Base-by-base conservation (phyloP, 2,113 vertebrate species). In the Gadus macrocephalus region DNA sequence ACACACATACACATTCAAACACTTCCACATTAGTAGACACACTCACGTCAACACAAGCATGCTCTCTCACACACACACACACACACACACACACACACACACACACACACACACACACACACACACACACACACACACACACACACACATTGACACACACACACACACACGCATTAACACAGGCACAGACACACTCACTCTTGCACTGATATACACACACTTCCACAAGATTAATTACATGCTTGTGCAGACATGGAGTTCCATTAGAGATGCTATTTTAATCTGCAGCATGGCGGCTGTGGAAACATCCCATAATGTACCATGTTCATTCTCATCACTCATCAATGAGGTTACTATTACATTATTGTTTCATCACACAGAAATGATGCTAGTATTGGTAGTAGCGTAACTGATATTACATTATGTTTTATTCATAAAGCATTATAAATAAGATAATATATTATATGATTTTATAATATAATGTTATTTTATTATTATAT, bases 181-280 rank as follows among this genome's bases (percentile, higher is more conserved):
- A 62, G 19, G 15, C 61, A 62, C 19, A 12, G 7, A 62, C 61
- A 62, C 22, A 27, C 20, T 12, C 42, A 14, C 42, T 49, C 42
- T 11, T 49, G 42, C 42, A 49, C 42, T 14, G 42, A 62, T 25
- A 62, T 19, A 64, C 62, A 31, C 62, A 31, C 27, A 64, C 62
- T 63, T 49, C 42, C 42, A 14, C 71, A 80, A 79, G 81, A 80
- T 87, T 75, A 82, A 87, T 81, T 78, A 71, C 67, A 68, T 69
- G 68, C 58, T 67, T 56, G 73, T 68, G 71, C 72, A 81, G 65
- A 62, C 64, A 67, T 42, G 53, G 42, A 31, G 42, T 2, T 66
- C 53, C 42, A 63, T 72, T 53, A 65, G 64, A 68, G 53, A 67
- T 67, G 14, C 19, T 12, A 22, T 17, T 76, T 78, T 71, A n/a